phyloP scores from a whole-genome alignment of 2,888 invertebrate genomes.

The Ditula angustiorana region DNA sequence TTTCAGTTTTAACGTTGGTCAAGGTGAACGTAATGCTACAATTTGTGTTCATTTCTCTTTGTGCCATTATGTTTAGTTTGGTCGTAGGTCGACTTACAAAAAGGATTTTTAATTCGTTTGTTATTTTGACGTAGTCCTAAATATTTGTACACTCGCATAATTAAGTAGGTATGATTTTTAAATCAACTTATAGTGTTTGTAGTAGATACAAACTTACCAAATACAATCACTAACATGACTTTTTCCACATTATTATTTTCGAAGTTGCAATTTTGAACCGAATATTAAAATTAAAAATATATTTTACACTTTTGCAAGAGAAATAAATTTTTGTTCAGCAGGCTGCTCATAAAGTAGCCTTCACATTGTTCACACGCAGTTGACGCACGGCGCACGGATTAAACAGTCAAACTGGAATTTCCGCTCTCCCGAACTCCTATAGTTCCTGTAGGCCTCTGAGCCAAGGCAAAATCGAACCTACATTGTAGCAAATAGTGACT shows the following conservation, averaged over 20 bases:
- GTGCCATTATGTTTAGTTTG: no score
- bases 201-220: no score
- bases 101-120: no score
- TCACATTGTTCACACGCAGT: slow-evolving; percentile 44
- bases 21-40: neutral
- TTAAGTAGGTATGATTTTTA: no score
- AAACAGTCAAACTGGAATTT: slow-evolving; percentile 68
- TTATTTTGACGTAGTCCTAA: no score
- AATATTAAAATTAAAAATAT: neutral
- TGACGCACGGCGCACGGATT: slow-evolving; percentile 61
- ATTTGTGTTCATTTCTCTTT: neutral
- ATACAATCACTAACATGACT: no score
- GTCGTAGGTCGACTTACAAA: no score
- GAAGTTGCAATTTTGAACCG: neutral
- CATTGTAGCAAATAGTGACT: no score
- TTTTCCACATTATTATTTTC: neutral
- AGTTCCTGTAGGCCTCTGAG: no score
- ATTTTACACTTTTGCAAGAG: neutral
- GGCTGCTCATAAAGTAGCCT: slow-evolving; percentile 32
- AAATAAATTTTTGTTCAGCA: neutral
- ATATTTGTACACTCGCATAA: no score
- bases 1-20: neutral
- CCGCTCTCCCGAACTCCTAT: slow-evolving; percentile 60
- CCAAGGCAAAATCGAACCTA: no score
- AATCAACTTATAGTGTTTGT: no score